Evolutionary conservation across 1,140 invertebrate species (phyloP).

Genomic region (Sminthurinus signatus): DNA sequence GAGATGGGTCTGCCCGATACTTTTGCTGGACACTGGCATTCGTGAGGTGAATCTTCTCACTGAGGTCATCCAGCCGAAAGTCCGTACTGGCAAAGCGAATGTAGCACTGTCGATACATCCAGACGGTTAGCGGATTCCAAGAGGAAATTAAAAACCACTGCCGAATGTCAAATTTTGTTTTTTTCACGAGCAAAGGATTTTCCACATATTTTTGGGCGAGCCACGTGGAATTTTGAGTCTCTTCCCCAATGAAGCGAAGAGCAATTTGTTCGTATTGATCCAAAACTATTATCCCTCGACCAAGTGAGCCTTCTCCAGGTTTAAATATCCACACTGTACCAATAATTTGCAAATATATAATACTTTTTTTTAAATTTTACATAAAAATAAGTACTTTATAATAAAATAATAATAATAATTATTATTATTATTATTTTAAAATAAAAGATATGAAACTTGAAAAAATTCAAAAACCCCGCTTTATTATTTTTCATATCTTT

Average conservation of each 20-base stretch:
- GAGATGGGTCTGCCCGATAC: too few relatives aligned
- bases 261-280: neutral
- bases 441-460: too few relatives aligned
- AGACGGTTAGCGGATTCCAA: constrained; percentile 80
- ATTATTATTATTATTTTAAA: too few relatives aligned
- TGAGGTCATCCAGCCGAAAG: constrained; percentile 77
- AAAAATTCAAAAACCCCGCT: too few relatives aligned
- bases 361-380: too few relatives aligned
- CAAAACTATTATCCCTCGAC: neutral
- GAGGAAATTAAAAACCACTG: constrained; percentile 87
- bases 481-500: too few relatives aligned
- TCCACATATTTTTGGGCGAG: constrained; percentile 48
- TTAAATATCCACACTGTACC: constrained; percentile 47
- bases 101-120: constrained; percentile 88
- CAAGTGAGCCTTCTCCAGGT: neutral
- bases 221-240: constrained; percentile 55
- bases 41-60: constrained; percentile 87
- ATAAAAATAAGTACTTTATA: too few relatives aligned
- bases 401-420: too few relatives aligned
- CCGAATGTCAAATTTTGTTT: constrained; percentile 84
- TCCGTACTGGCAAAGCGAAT: constrained; percentile 86
- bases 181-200: constrained; percentile 64
- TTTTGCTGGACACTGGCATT: constrained; percentile 90
- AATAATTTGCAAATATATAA: too few relatives aligned
- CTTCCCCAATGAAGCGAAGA: neutral